Base-by-base conservation (phyloP, 1,140 invertebrate species). In the Lepidurus packardi region DNA sequence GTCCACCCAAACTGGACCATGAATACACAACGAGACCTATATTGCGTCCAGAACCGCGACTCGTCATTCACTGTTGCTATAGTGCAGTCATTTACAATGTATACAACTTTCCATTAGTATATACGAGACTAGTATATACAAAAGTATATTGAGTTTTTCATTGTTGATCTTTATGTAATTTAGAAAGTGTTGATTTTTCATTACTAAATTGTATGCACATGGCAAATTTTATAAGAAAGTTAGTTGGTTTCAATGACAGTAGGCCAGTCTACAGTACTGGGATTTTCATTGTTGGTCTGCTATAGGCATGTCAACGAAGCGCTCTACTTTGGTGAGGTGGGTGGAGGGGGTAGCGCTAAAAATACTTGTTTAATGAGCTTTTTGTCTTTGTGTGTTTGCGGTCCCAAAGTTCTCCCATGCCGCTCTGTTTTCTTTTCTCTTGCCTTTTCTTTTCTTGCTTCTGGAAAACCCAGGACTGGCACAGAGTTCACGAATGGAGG, bases 351-450 rank as follows among this genome's bases (percentile, higher is more conserved):
- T 7, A 65, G 53, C 21, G 16, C 53, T 21, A 65, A 65, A 65
- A 65, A 65, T 65, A 65, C 16, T 65, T 16, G 53, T 65, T 65
- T 65, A 65, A 65, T 16, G 53, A 65, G 53, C 53, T 65, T 65
- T 65, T 65, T 65, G 53, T 65, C 53, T 65, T 65, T 65, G 53
- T 65, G 53, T 65, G 53, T 65, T 65, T 65, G 53, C 53, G 53
- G 53, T 16, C 16, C 53, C 16, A 65, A 65, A 21, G 34, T 34
- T 4, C 34, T 21, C 53, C 53, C 9, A 65, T 21, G 21, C 53
- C 53, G 53, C 53, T 21, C 16, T 65, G 53, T 65, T 65, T 65
- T 65, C 53, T 65, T 65, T 65, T 65, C 53, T 65, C 13, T 65
- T n/a, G 6, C 53, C 8, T 65, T 65, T 65, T 65, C 21, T 6